phyloP scores from a whole-genome alignment of 2,888 invertebrate species.

The Sesia apiformis region DNA sequence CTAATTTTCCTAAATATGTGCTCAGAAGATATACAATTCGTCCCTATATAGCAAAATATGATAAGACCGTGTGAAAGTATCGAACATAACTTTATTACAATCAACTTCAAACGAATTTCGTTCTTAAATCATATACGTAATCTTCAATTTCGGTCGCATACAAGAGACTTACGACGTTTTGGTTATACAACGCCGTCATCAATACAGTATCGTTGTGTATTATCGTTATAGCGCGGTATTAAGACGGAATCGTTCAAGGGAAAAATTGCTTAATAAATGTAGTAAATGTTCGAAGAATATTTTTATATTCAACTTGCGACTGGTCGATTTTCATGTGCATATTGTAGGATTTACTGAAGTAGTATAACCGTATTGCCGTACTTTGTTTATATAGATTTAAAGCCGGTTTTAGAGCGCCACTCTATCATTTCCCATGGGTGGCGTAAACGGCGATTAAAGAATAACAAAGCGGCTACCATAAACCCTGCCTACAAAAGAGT shows the following conservation, averaged over 20 bases:
- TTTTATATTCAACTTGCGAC: not conserved
- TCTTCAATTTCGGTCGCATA: slow-evolving; percentile 9
- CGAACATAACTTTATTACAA: slow-evolving; percentile 59
- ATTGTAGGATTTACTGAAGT: not conserved
- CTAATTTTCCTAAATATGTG: not conserved
- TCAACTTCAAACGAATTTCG: not conserved
- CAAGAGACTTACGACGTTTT: slow-evolving; percentile 21
- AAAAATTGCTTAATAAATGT: slow-evolving; percentile 70
- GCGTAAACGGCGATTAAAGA: not conserved
- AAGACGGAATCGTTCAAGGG: slow-evolving; percentile 60
- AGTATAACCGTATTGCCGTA: not conserved
- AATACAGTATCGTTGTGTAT: slow-evolving; percentile 59
- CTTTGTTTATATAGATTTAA: not conserved
- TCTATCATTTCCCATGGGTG: no score
- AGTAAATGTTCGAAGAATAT: slow-evolving; percentile 10
- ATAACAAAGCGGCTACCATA: no score
- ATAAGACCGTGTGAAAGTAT: slow-evolving; percentile 60
- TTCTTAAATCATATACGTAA: slow-evolving; percentile 1
- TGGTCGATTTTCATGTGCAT: not conserved
- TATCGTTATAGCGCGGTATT: slow-evolving; percentile 61
- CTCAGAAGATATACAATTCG: not conserved
- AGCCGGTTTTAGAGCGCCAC: not conserved
- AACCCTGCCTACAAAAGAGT: not conserved
- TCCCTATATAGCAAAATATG: slow-evolving; percentile 32
- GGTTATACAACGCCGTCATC: slow-evolving; percentile 28